Evolutionary conservation across 2,797 vertebrate species (phyloP).

Genomic region (Sebastes diaconus): DNA sequence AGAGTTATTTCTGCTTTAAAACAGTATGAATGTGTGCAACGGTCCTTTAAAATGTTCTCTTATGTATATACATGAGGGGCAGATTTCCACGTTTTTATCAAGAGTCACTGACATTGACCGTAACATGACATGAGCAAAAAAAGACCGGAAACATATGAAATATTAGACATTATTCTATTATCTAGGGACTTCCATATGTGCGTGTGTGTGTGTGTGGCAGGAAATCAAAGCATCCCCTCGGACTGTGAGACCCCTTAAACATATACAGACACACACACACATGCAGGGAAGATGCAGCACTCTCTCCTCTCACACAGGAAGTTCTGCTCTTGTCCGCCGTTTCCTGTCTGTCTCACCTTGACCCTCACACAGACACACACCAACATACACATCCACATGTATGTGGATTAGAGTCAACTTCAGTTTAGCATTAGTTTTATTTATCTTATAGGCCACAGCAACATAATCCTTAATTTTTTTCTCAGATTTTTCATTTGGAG

Average conservation of each 20-base stretch:
- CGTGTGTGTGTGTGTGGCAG: conserved; percentile 25
- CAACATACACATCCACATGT: not conserved
- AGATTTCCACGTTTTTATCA: conserved; percentile 7
- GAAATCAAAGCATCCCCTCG: conserved; percentile 39
- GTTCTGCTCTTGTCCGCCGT: conserved; percentile 43
- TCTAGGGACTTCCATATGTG: conserved; percentile 27
- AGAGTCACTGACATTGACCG: not conserved
- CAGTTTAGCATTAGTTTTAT: not conserved
- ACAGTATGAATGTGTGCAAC: not conserved
- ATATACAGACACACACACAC: conserved; percentile 1
- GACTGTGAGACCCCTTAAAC: conserved; percentile 29
- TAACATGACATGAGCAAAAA: not conserved
- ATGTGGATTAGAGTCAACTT: not conserved
- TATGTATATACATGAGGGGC: not conserved
- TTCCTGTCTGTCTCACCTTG: conserved; percentile 60
- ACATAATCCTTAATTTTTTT: not conserved
- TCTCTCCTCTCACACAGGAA: conserved; percentile 67
- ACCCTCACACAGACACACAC: conserved; percentile 24
- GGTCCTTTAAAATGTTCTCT: not conserved
- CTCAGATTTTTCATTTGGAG: not conserved
- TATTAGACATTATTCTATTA: conserved; percentile 22
- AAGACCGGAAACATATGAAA: conserved; percentile 35
- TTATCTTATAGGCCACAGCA: not conserved
- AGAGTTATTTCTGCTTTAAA: not conserved
- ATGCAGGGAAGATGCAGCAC: conserved; percentile 52